Evolutionary conservation across 2,797 vertebrate species (phyloP), one percentile per base, ranked within the genome.

Genomic region (Pachyuromys duprasi): DNA sequence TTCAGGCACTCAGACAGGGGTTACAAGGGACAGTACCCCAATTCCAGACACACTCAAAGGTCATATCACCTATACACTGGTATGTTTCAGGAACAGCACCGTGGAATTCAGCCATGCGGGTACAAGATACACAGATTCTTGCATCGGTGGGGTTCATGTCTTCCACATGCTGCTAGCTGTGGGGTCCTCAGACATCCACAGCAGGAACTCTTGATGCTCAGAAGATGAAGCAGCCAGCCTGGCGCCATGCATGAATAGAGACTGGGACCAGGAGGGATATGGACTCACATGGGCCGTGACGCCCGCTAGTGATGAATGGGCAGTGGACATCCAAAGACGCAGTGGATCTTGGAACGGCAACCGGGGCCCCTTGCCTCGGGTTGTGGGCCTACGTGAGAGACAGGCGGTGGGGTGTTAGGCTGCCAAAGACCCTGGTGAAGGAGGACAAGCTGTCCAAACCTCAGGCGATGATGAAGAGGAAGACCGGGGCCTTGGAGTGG

Each of bases 61-160:
- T 11, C 17, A 1, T 0, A 15, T 49, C 18, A 2, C 42, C 31
- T 31, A 5, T 31, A 42, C 4, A 5, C 57, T 20, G 4, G 62
- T 53, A 1, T 5, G 33, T 11, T 0, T 0, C 5, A 4, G 13
- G 53, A 2, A 8, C 28, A 3, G n/a, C 24, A 4, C 72, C 14
- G 0, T 0, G 2, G 33, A 3, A 0, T 18, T 9, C 13, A 3
- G 28, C 62, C 63, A 8, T 0, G 2, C 0, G 1, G 9, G 24
- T 14, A 5, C 49, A 3, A 15, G n/a, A 24, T 24, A 31, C 22
- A 62, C 42, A n/a, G 13, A 6, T 5, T 65, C 45, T 57, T 65
- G 78, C 14, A 65, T 53, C 11, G 3, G 83, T 83, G 79, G 78
- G 24, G 36, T 69, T 49, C 26, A 4, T 0, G 1, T 31, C 55